phyloP scores from a whole-genome alignment of 2,797 vertebrate species.

The Pempheris klunzingeri region DNA sequence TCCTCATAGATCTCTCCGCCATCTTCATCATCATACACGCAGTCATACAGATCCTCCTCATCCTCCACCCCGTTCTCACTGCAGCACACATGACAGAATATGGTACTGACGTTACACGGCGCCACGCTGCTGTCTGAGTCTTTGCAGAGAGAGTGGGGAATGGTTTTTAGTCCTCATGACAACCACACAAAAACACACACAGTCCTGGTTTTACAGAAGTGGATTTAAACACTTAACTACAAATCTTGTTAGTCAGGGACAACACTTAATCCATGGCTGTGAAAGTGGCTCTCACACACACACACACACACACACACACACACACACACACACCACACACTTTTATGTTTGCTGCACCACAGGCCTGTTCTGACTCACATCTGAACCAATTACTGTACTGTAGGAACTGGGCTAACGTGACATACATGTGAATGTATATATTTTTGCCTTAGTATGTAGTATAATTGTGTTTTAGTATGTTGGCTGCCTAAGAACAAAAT shows the following conservation, averaged over 20 bases:
- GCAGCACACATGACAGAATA: slow-evolving; percentile 40
- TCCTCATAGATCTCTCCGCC: slow-evolving; percentile 98
- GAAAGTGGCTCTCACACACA: slow-evolving; percentile 51
- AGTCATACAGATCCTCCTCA: slow-evolving; percentile 96
- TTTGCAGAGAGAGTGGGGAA: not conserved
- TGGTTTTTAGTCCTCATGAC: slow-evolving; percentile 17
- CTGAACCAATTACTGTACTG: slow-evolving; percentile 46
- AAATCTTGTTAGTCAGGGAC: slow-evolving; percentile 57
- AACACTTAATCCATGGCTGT: slow-evolving; percentile 48
- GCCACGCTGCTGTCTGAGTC: slow-evolving; percentile 29
- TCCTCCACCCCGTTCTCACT: slow-evolving; percentile 92
- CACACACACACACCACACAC: slow-evolving; percentile 6
- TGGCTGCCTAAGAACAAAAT: slow-evolving; percentile 3
- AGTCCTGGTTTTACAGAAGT: slow-evolving; percentile 18
- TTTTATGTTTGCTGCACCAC: slow-evolving; percentile 37
- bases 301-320: slow-evolving; percentile 8
- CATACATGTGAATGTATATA: no score
- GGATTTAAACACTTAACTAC: slow-evolving; percentile 35
- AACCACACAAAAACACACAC: slow-evolving; percentile 10
- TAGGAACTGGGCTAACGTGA: slow-evolving; percentile 15
- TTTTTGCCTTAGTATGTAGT: no score
- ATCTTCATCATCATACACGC: slow-evolving; percentile 96
- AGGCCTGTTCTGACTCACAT: slow-evolving; percentile 37
- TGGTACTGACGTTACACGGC: not conserved
- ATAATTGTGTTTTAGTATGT: no score